phyloP scores from a whole-genome alignment of 2,797 vertebrate genomes.

The Mallotus villosus region DNA sequence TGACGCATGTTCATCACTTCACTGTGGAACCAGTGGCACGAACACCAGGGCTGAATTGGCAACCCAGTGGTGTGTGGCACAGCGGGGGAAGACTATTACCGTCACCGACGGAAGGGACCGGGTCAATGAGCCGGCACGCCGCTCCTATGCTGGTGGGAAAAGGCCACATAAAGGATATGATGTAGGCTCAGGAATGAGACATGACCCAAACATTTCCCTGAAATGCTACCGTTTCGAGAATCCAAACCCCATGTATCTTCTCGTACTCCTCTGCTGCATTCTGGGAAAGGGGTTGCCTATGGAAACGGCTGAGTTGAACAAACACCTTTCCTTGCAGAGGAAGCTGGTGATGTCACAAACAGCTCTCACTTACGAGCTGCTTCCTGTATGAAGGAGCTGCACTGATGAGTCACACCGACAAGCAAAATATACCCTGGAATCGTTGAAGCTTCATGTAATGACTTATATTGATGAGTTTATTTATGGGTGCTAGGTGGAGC shows the following conservation, averaged over 20 bases:
- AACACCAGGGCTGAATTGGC: slow-evolving; percentile 38
- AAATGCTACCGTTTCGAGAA: not conserved
- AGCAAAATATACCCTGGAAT: slow-evolving; percentile 6
- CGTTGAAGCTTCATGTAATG: not conserved
- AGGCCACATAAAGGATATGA: slow-evolving; percentile 20
- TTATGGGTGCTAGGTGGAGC: slow-evolving; percentile 57
- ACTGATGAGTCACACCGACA: slow-evolving; percentile 32
- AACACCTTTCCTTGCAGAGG: too few relatives aligned
- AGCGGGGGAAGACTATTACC: slow-evolving; percentile 23
- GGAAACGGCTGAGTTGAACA: too few relatives aligned
- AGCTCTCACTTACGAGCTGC: too few relatives aligned
- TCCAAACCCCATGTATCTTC: too few relatives aligned
- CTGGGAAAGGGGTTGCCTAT: too few relatives aligned
- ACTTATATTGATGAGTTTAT: slow-evolving; percentile 61
- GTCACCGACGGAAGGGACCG: slow-evolving; percentile 7
- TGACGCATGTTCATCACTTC: slow-evolving; percentile 31
- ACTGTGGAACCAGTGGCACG: slow-evolving; percentile 31
- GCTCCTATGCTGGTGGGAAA: slow-evolving; percentile 25
- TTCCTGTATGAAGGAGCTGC: too few relatives aligned
- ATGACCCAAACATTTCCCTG: slow-evolving; percentile 16
- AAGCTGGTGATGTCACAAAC: not conserved
- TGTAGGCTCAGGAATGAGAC: slow-evolving; percentile 7
- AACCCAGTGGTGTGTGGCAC: slow-evolving; percentile 25
- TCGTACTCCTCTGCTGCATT: too few relatives aligned
- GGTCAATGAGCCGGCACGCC: slow-evolving; percentile 11